Percentiles rank a stretch among this genome's conserved stretches.
These are phyloP conservation scores for Hyalella azteca DNA, from an alignment of 2,888 invertebrate species.

Conservation along the genomic window DNA sequence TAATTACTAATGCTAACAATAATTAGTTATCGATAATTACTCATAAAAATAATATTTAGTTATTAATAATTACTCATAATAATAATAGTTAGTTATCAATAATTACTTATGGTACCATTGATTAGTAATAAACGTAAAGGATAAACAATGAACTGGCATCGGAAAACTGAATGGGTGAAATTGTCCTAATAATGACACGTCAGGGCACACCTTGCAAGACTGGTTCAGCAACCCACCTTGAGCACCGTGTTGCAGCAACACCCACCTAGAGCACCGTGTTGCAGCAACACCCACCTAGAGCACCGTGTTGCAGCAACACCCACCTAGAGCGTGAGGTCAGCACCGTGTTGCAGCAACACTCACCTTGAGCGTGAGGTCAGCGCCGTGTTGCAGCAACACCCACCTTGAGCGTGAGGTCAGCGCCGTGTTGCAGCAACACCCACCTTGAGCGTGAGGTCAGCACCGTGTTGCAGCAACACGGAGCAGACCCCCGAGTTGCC, in stretches of 20 bases:
- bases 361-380: constrained; percentile 60
- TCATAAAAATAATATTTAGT: too few species aligned
- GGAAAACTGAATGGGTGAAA: too few species aligned
- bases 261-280: constrained; percentile 60
- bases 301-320: constrained; percentile 59
- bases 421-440: constrained; percentile 59
- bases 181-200: too few species aligned
- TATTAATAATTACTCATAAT: too few species aligned
- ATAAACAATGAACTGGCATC: too few species aligned
- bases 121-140: too few species aligned
- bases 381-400: constrained; percentile 59
- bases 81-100: too few species aligned
- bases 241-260: constrained; percentile 59
- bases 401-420: constrained; percentile 60
- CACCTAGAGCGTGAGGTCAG: constrained; percentile 60
- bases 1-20: not conserved
- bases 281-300: constrained; percentile 56
- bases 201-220: too few species aligned
- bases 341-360: constrained; percentile 59
- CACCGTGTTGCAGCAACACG: constrained; percentile 59
- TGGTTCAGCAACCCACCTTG: too few species aligned
- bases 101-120: too few species aligned
- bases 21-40: not conserved
- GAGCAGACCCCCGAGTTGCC: constrained; percentile 61
- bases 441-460: constrained; percentile 60